These are phyloP conservation scores for Ibycter americanus DNA, from an alignment of 2,797 vertebrate species.

Conservation along the genomic window DNA sequence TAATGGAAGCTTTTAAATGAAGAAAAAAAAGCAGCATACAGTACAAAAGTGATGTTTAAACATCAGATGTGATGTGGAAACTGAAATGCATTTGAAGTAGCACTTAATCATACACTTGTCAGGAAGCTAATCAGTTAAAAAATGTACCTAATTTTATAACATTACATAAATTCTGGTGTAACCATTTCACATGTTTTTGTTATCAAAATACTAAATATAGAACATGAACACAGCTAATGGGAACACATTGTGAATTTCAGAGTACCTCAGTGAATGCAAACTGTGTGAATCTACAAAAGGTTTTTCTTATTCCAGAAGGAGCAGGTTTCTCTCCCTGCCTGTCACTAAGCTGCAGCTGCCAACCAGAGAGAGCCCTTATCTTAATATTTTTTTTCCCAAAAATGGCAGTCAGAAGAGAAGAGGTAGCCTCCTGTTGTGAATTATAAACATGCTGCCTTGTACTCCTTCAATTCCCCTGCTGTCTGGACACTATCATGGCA, in stretches of 20 bases:
- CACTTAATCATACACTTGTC: neutral
- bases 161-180: neutral
- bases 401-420: neutral
- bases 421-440: neutral
- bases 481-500: neutral
- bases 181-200: neutral
- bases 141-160: neutral
- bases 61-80: neutral
- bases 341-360: neutral
- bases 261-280: neutral
- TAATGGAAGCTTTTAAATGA: slow-evolving; percentile 8
- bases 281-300: neutral
- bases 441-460: neutral
- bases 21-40: neutral
- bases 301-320: neutral
- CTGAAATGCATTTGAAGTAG: neutral
- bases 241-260: neutral
- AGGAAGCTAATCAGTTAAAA: slow-evolving; percentile 10
- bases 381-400: neutral
- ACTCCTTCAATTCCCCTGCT: neutral
- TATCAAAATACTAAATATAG: neutral
- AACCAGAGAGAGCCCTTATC: neutral
- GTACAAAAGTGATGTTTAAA: neutral
- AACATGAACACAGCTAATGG: neutral
- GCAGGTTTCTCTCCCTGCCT: neutral